Evolutionary conservation across 2,888 invertebrate genomes (phyloP).

Genomic region (Sesia bembeciformis): DNA sequence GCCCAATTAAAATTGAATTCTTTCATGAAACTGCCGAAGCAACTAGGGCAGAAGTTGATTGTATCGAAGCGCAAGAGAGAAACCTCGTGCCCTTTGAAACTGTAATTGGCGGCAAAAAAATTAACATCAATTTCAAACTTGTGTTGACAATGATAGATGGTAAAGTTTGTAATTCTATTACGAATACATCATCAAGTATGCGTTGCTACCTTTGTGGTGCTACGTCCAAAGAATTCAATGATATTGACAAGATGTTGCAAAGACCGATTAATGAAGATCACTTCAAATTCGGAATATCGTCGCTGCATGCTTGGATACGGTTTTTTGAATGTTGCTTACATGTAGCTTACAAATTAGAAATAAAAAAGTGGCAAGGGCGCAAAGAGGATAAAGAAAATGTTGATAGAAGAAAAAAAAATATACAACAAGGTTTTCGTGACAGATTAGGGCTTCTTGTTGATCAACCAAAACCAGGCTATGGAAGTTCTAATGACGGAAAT

Average conservation of each 20-base stretch:
- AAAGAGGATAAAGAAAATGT: too few relatives aligned
- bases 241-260: background rate
- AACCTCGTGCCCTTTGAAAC: too few relatives aligned
- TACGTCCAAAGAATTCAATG: constrained; percentile 8
- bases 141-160: too few relatives aligned
- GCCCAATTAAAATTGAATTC: constrained; percentile 6
- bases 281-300: constrained; percentile 6
- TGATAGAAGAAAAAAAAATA: too few relatives aligned
- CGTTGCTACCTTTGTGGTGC: constrained; percentile 9
- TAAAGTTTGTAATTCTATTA: background rate
- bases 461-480: too few relatives aligned
- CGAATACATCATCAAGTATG: constrained; percentile 8
- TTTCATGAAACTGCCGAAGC: constrained; percentile 4
- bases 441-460: too few relatives aligned
- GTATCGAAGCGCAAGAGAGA: background rate
- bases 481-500: too few relatives aligned
- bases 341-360: constrained; percentile 3
- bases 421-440: too few relatives aligned
- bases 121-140: too few relatives aligned
- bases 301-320: constrained; percentile 10
- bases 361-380: too few relatives aligned
- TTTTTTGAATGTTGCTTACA: constrained; percentile 7
- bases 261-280: constrained; percentile 3
- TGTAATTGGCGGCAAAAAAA: too few relatives aligned
- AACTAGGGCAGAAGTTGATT: background rate